A percentile compares a stretch with the other conserved stretches of the same genome.
Conservation (phyloP, 2,113 vertebrate genomes). For the Hypomesus transpacificus region DNA sequence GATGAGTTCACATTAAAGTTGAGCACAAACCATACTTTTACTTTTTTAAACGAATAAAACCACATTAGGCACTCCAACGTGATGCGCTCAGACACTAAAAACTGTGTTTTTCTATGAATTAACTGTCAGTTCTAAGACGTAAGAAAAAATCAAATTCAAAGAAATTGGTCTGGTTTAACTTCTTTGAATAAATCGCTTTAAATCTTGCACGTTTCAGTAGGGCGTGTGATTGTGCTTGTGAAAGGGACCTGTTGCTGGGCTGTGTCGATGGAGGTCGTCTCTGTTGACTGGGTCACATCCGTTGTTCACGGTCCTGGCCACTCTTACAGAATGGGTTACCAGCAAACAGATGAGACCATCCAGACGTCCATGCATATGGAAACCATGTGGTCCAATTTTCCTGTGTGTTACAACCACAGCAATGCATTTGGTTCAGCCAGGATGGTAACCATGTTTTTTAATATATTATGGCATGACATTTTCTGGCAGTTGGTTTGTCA, state of each 20-base stretch:
- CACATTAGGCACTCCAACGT: no score
- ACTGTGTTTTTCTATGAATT: background rate
- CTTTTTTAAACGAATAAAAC: background rate
- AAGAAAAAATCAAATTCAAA: constrained; percentile 25
- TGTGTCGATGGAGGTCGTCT: constrained; percentile 8
- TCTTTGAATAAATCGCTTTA: no score
- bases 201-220: background rate
- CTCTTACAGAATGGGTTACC: constrained; percentile 1
- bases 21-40: constrained; percentile 12
- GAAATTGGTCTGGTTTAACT: constrained; percentile 15
- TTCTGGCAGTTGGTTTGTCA: background rate
- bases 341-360: constrained; percentile 66
- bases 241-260: constrained; percentile 26
- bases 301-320: constrained; percentile 13
- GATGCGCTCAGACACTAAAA: background rate
- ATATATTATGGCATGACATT: constrained; percentile 48
- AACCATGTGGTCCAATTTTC: constrained; percentile 45
- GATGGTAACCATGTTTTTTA: constrained; percentile 14
- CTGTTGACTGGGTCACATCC: constrained; percentile 33
- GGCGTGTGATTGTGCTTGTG: constrained; percentile 18
- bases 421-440: constrained; percentile 15
- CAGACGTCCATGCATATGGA: constrained; percentile 46
- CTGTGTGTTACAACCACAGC: background rate
- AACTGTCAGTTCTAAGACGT: no score
- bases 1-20: constrained; percentile 45